Conservation (phyloP, 1,140 invertebrate species). For the Schlechtendalia chinensis region DNA sequence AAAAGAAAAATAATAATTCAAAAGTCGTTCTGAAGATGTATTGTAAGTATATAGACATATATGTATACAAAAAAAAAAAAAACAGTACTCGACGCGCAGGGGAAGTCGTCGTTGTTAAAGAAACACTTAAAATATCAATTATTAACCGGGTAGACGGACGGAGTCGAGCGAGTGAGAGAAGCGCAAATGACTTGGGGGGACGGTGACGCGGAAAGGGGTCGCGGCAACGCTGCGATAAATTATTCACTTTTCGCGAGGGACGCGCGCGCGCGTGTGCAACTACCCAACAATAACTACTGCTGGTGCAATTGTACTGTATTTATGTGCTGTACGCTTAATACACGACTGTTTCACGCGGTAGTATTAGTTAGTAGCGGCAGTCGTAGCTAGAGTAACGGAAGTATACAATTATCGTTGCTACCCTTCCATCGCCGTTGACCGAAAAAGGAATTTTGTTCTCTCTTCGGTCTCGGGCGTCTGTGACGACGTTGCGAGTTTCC, state of each 20-base stretch:
- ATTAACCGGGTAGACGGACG: slow-evolving; percentile 17
- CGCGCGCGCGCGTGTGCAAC: neutral
- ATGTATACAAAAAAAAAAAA: too few species aligned
- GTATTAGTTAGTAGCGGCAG: too few species aligned
- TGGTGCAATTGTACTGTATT: neutral
- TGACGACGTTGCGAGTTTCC: too few species aligned
- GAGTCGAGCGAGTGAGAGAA: neutral
- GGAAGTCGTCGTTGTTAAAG: slow-evolving; percentile 2
- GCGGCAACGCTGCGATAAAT: neutral
- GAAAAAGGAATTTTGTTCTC: too few species aligned
- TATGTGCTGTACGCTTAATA: neutral
- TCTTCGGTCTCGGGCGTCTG: too few species aligned
- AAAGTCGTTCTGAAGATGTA: slow-evolving; percentile 14
- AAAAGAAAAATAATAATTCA: slow-evolving; percentile 22
- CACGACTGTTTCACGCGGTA: too few species aligned
- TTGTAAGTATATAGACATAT: neutral
- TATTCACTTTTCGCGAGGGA: slow-evolving; percentile 14
- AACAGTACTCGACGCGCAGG: neutral
- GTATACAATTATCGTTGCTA: too few species aligned
- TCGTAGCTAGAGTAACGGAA: too few species aligned
- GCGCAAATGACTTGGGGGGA: neutral
- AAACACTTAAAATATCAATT: slow-evolving; percentile 47
- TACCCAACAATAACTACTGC: neutral
- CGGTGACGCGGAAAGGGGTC: neutral
- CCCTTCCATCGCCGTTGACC: too few species aligned